These are phyloP conservation scores for Sebastes diploproa DNA, from an alignment of 2,797 vertebrate species.

Conservation along the genomic window DNA sequence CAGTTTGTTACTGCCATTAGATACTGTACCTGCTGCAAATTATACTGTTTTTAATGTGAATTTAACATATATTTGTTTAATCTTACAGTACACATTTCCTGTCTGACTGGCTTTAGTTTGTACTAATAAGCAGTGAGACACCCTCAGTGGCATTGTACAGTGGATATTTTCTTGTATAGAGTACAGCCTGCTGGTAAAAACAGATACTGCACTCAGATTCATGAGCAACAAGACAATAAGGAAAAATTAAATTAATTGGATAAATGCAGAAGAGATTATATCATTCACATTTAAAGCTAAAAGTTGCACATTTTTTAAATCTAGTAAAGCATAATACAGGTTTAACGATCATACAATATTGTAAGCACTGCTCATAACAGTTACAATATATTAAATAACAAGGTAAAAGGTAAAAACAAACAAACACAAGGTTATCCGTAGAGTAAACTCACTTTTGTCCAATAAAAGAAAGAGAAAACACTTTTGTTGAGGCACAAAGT, in stretches of 20 bases:
- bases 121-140: neutral
- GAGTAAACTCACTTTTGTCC: neutral
- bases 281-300: neutral
- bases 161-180: constrained; percentile 20
- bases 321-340: neutral
- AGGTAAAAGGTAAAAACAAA: neutral
- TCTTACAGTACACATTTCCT: neutral
- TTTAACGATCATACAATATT: neutral
- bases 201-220: neutral
- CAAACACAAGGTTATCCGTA: neutral
- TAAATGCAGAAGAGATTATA: neutral
- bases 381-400: neutral
- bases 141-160: neutral
- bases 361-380: neutral
- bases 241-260: neutral
- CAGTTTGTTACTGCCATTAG: neutral
- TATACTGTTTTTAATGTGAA: neutral
- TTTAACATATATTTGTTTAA: neutral
- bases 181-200: constrained; percentile 52
- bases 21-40: neutral
- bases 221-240: neutral
- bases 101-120: neutral
- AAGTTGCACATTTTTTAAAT: neutral
- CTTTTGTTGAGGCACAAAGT: neutral
- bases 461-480: neutral